These are phyloP conservation scores for Mimumesa dahlbomi DNA, from an alignment of 2,888 invertebrate species.

Conservation along the genomic window DNA sequence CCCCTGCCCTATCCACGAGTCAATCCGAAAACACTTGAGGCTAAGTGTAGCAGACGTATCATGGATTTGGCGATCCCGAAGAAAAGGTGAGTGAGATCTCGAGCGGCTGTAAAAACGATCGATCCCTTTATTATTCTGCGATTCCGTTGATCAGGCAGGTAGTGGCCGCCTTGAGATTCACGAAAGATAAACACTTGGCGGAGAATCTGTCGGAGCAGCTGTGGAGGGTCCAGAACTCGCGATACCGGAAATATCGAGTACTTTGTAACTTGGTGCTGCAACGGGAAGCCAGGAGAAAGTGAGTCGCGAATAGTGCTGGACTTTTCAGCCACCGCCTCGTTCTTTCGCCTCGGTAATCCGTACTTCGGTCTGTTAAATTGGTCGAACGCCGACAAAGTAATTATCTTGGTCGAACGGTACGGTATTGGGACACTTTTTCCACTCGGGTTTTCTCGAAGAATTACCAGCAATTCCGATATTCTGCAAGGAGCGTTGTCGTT, in stretches of 20 bases:
- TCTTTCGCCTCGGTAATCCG: too few species aligned
- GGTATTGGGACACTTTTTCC: background rate
- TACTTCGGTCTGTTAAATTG: too few species aligned
- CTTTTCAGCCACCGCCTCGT: background rate
- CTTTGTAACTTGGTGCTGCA: constrained; percentile 67
- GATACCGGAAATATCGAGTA: constrained; percentile 71
- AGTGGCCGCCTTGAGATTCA: constrained; percentile 32
- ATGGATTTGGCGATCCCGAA: constrained; percentile 69
- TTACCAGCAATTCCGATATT: too few species aligned
- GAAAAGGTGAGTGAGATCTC: constrained; percentile 46
- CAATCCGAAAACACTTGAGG: constrained; percentile 60
- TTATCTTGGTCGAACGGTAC: background rate
- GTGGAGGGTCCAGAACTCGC: constrained; percentile 60
- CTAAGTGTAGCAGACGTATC: constrained; percentile 63
- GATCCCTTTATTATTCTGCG: background rate
- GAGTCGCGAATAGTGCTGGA: constrained; percentile 40
- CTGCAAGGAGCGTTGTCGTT: background rate
- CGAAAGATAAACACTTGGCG: constrained; percentile 25
- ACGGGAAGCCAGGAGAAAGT: constrained; percentile 65
- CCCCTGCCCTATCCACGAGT: constrained; percentile 45
- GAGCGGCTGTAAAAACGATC: background rate
- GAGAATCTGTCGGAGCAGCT: constrained; percentile 54
- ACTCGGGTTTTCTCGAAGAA: too few species aligned
- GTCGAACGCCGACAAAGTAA: too few species aligned
- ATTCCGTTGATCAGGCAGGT: constrained; percentile 31